Conservation (phyloP, 2,888 invertebrate species). For the Nemurella pictetii region DNA sequence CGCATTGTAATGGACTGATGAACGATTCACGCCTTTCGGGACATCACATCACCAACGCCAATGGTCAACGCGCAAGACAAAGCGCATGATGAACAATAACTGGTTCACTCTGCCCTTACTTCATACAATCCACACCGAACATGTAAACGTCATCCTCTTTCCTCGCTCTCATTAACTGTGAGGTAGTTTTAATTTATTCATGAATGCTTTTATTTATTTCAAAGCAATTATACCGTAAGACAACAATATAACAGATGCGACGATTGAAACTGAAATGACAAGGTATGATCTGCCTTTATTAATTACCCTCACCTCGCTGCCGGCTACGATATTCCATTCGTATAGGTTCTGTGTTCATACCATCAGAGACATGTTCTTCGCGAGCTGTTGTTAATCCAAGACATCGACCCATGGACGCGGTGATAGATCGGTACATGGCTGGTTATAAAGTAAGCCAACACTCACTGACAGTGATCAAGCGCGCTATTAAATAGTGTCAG, state of each 20-base stretch:
- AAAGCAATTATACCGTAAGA: background rate
- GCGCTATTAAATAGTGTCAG: background rate
- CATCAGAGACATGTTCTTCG: background rate
- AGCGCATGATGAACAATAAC: background rate
- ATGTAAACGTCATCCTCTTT: background rate
- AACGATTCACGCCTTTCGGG: background rate
- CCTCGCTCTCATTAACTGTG: background rate
- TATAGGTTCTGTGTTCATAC: background rate
- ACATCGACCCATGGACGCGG: background rate
- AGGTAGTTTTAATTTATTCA: background rate
- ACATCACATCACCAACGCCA: background rate
- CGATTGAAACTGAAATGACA: background rate
- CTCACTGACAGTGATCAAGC: background rate
- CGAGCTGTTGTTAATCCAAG: background rate
- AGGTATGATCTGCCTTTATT: background rate
- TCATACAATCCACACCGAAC: background rate
- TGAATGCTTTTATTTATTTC: background rate
- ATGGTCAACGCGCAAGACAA: background rate
- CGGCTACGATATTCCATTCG: too few relatives aligned
- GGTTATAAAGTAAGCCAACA: background rate
- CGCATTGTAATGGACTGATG: background rate
- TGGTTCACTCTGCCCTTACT: background rate
- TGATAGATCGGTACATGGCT: background rate
- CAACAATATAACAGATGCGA: background rate
- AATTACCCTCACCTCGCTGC: background rate